Conservation (phyloP, 2,113 vertebrate genomes). For the Procavia capensis region DNA sequence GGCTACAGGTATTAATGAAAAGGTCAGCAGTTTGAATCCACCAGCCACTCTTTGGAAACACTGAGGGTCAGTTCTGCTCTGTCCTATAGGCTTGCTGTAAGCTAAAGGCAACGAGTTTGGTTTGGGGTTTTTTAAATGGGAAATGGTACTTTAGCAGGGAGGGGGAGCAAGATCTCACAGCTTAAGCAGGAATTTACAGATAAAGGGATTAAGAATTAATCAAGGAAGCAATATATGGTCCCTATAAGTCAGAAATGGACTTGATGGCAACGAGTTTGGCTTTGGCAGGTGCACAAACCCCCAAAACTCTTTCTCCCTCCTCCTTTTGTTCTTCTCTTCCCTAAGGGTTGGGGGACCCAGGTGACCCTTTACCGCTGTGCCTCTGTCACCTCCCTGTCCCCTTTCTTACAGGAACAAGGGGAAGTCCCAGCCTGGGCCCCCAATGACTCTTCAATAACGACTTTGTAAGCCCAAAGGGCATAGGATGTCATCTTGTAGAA, state of each 20-base stretch:
- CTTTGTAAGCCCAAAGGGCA: slow-evolving; percentile 65
- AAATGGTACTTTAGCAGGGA: neutral
- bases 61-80: no score
- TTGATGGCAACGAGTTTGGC: no score
- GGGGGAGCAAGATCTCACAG: neutral
- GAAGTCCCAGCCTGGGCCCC: slow-evolving; percentile 40
- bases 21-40: no score
- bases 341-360: neutral
- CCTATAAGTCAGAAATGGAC: no score
- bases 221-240: neutral
- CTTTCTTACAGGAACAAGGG: neutral
- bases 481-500: slow-evolving; percentile 12
- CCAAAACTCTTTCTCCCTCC: neutral
- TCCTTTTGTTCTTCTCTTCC: neutral
- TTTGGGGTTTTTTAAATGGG: neutral
- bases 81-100: no score
- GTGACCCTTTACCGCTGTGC: neutral
- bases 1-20: no score
- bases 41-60: no score
- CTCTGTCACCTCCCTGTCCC: neutral
- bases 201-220: neutral
- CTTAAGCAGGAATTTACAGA: neutral
- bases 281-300: neutral
- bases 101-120: no score
- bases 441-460: neutral